Conservation (phyloP, 2,888 invertebrate species). For the Helleia helle region DNA sequence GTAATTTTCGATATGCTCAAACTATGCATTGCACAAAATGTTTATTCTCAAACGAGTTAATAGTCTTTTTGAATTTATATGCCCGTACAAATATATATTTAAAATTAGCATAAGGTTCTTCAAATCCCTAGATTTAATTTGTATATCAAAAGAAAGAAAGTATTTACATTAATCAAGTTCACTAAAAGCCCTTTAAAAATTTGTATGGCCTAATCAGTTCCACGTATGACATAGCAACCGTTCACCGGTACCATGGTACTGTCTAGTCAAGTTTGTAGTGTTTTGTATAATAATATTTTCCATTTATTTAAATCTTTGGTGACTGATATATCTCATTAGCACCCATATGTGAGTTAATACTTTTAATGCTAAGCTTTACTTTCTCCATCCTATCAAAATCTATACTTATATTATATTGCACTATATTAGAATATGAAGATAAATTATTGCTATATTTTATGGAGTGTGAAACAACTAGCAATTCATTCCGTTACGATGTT, state of each 20-base stretch:
- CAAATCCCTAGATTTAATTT: slow-evolving; percentile 9
- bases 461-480: slow-evolving; percentile 14
- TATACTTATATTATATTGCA: slow-evolving; percentile 10
- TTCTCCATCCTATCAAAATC: slow-evolving; percentile 5
- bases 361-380: slow-evolving; percentile 1
- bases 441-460: slow-evolving; percentile 13
- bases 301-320: slow-evolving; percentile 27
- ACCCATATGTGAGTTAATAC: slow-evolving; percentile 12
- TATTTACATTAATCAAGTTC: slow-evolving; percentile 4
- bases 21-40: slow-evolving; percentile 8
- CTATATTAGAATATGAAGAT: slow-evolving; percentile 12
- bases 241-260: slow-evolving; percentile 63
- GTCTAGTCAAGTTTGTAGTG: slow-evolving; percentile 68
- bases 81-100: slow-evolving; percentile 9
- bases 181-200: slow-evolving; percentile 43
- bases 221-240: slow-evolving; percentile 38
- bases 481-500: slow-evolving; percentile 28
- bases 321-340: slow-evolving; percentile 24
- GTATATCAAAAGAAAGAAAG: too few relatives aligned
- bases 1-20: slow-evolving; percentile 9
- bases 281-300: slow-evolving; percentile 53
- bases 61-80: slow-evolving; percentile 7
- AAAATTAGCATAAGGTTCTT: slow-evolving; percentile 5
- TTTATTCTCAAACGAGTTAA: slow-evolving; percentile 6
- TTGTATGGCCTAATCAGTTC: slow-evolving; percentile 43